phyloP scores from a whole-genome alignment of 2,113 vertebrate genomes.

The Gambusia affinis region DNA sequence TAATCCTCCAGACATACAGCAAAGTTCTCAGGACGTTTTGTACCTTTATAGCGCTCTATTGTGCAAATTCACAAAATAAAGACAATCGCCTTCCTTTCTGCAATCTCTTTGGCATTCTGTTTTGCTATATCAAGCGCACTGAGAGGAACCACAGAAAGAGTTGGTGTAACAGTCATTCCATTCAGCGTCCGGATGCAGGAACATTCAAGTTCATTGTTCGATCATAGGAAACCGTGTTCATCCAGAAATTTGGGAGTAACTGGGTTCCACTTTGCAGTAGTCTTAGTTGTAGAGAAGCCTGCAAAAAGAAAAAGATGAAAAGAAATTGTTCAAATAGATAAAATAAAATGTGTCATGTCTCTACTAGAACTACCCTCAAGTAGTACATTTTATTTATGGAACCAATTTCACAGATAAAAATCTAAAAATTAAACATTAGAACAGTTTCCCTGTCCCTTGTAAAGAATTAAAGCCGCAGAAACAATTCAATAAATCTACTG shows the following conservation, averaged over 20 bases:
- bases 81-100: constrained; percentile 25
- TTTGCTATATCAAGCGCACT: constrained; percentile 27
- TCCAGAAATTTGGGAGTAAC: constrained; percentile 77
- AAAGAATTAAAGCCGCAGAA: too few relatives aligned
- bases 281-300: constrained; percentile 69
- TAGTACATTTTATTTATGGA: neutral
- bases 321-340: neutral
- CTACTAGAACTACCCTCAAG: neutral
- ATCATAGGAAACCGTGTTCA: constrained; percentile 81
- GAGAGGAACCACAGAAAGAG: constrained; percentile 12
- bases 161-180: constrained; percentile 33
- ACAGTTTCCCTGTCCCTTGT: too few relatives aligned
- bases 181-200: constrained; percentile 24
- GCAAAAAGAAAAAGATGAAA: constrained; percentile 29
- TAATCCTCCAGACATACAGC: constrained; percentile 5
- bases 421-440: neutral
- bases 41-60: constrained; percentile 48
- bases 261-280: constrained; percentile 77
- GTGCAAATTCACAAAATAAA: constrained; percentile 68
- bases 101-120: constrained; percentile 67
- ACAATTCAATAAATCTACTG: too few relatives aligned
- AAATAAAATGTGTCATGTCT: neutral
- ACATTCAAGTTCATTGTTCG: constrained; percentile 6
- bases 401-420: neutral
- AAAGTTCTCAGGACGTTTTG: constrained; percentile 9